Percentiles rank a stretch among this genome's conserved stretches.
Evolutionary conservation across 2,888 invertebrate species (phyloP).

Genomic region (Lasioglossum lativentre): DNA sequence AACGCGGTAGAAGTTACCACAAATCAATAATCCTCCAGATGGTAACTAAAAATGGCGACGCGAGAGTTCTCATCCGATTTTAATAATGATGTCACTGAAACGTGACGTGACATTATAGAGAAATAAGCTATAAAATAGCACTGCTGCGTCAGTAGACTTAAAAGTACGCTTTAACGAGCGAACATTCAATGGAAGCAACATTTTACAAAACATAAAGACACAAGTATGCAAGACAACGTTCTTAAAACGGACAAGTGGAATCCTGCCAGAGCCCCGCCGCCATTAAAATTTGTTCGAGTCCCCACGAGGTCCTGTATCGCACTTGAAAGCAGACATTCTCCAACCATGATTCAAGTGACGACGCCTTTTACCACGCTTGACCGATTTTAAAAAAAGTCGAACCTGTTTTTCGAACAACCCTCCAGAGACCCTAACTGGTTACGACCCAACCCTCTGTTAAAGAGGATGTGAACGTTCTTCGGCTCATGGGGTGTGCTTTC

Average conservation of each 20-base stretch:
- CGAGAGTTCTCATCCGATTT: neutral
- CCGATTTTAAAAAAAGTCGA: conserved; percentile 41
- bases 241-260: conserved; percentile 12
- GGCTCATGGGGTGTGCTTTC: conserved; percentile 49
- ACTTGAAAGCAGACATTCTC: conserved; percentile 23
- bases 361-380: conserved; percentile 46
- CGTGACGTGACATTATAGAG: neutral
- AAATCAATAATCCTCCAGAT: neutral
- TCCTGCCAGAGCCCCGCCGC: conserved; percentile 26
- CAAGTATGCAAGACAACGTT: neutral
- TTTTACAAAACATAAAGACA: neutral
- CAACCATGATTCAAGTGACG: conserved; percentile 11
- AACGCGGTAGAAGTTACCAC: neutral
- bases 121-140: neutral
- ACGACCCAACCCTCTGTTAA: conserved; percentile 28
- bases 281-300: conserved; percentile 42
- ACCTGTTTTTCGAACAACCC: conserved; percentile 35
- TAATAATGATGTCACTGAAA: neutral
- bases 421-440: conserved; percentile 8
- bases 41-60: neutral
- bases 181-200: neutral
- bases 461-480: neutral
- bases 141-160: neutral
- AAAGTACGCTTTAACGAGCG: neutral
- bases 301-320: neutral